These are phyloP conservation scores for Rotaria macrura DNA, from an alignment of 2,888 invertebrate species.

Conservation along the genomic window DNA sequence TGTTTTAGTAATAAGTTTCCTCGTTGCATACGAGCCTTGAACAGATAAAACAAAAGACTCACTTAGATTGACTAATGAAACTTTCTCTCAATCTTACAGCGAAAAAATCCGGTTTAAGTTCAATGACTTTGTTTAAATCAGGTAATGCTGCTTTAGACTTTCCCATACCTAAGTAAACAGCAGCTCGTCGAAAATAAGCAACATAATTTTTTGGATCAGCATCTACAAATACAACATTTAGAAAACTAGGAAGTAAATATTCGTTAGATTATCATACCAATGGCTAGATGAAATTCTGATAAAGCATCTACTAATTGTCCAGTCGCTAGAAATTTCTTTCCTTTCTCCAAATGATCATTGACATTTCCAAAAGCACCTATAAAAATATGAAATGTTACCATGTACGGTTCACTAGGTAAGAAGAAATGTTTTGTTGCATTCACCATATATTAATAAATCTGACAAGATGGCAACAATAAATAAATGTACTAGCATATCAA, in stretches of 20 bases:
- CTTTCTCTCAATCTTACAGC: constrained; percentile 58
- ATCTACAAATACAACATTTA: constrained; percentile 56
- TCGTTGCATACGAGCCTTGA: constrained; percentile 62
- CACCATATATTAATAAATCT: neutral
- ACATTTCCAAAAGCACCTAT: constrained; percentile 56
- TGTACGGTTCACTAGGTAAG: too few species aligned
- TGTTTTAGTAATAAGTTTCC: constrained; percentile 78
- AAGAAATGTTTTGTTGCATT: neutral
- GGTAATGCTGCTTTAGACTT: constrained; percentile 85
- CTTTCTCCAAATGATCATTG: constrained; percentile 82
- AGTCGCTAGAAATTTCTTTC: constrained; percentile 75
- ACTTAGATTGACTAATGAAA: neutral
- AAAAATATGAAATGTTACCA: too few species aligned
- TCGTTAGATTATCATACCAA: constrained; percentile 54
- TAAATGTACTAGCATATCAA: neutral
- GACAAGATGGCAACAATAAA: neutral
- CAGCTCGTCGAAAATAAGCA: constrained; percentile 86
- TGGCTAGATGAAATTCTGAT: constrained; percentile 91
- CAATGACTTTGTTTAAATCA: constrained; percentile 81
- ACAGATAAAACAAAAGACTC: constrained; percentile 35
- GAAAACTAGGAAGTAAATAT: too few species aligned
- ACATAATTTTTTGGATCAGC: constrained; percentile 88
- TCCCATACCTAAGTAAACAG: constrained; percentile 85
- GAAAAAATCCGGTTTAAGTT: constrained; percentile 84
- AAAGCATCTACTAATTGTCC: constrained; percentile 90